Base-by-base conservation (phyloP, 1,140 invertebrate genomes). In the Steinernema feltiae region DNA sequence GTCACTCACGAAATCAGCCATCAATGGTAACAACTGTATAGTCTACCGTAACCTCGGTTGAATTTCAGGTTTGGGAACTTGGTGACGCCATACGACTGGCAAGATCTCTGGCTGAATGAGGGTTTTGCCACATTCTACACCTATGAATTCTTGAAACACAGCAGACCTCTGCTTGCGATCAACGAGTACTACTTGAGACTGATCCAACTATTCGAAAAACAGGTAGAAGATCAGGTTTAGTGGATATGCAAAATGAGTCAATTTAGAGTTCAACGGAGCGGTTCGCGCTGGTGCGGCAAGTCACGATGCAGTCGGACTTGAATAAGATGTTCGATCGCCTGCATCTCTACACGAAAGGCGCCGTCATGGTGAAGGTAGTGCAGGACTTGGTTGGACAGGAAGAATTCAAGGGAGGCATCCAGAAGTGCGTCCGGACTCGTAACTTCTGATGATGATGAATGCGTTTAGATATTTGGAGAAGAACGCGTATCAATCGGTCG, bases 81-180 rank as follows among this genome's bases (percentile, higher is more conserved):
- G 83, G 88, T 88, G 3, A 88, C 88, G 1, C 87, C 88, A 84
- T 82, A 83, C 69, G 88, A 88, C 85, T 89, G 88, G 88, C 85
- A 88, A 31, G 87, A 89, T 70, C 78, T 89, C 0, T 89, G 88
- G 88, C 77, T 89, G 17, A 89, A 88, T 77, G 88, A 89, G 83
- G 88, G 88, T 41, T 89, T 89, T 82, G 88, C 88, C 29, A 87
- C 80, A 7, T 85, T 84, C 74, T 86, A 82, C 79, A 85, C 85
- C n/a, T 85, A 81, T 24, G 83, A 85, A 71, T 81, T 85, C 70
- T 73, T 85, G 15, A 82, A 79, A 41, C 69, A 74, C 0, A 74
- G 76, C 30, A 74, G 83, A 63, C 84, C 84, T 17, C 77, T 82
- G 32, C 69, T 86, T 30, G 84, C 84, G 27, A 75, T 78, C n/a